phyloP scores from a whole-genome alignment of 2,797 vertebrate genomes.

The Acomys russatus region DNA sequence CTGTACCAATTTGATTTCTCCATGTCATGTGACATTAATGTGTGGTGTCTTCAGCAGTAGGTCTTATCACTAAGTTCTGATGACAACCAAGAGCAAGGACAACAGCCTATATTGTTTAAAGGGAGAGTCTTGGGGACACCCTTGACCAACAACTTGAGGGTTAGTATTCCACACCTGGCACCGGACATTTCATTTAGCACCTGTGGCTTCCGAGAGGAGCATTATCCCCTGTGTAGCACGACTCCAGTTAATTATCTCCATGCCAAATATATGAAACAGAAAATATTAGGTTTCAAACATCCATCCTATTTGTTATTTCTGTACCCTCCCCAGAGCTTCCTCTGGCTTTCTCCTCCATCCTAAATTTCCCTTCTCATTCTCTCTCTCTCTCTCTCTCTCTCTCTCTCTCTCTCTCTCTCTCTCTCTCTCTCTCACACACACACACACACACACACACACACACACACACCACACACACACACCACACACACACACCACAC shows the following conservation, averaged over 20 bases:
- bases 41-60: not conserved
- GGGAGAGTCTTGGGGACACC: not conserved
- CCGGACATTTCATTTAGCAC: not conserved
- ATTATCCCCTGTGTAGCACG: not conserved
- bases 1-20: not conserved
- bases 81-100: not conserved
- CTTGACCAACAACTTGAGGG: not conserved
- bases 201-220: not conserved
- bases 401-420: not conserved
- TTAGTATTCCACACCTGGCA: not conserved
- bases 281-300: not conserved
- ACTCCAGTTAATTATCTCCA: not conserved
- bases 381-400: not conserved
- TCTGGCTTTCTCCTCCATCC: not conserved
- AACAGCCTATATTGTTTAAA: not conserved
- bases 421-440: not conserved
- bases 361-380: not conserved
- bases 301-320: not conserved
- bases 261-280: not conserved
- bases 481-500: too few relatives aligned
- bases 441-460: too few relatives aligned
- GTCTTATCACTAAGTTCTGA: not conserved
- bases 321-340: not conserved
- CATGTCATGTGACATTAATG: not conserved
- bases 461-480: too few relatives aligned